Base-by-base conservation (phyloP, 2,888 invertebrate genomes). In the Eulithis prunata region DNA sequence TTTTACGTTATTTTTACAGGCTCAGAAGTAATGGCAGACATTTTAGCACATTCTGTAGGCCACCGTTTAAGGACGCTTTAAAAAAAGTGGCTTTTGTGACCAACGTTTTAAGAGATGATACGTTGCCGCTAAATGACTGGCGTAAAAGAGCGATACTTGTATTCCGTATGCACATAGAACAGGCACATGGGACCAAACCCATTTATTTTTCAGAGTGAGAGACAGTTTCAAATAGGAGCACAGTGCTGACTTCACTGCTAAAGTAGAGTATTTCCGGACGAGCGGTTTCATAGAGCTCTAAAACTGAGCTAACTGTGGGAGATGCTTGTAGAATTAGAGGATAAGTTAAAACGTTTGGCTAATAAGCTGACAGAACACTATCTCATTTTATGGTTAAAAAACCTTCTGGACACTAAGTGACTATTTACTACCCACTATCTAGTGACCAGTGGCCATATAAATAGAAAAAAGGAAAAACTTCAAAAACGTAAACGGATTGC, bases 381-480 rank as follows among this genome's bases (percentile, higher is more conserved):
- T 43, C 43, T 46, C 56, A 68, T 55, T 63, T 71, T 62, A 62
- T 63, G 68, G 64, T 66, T 54, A 69, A 64, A 64, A 69, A 47
- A 49, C 55, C 68, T 60, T 38, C 8, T 38, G 8, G 38, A 38
- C 5, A 1, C 38, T 5, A 8, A 38, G 5, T 38, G 8, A 38
- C 6, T 7, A 38, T 38, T 21, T 21, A 21, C 21, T 21, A n/a
- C n/a, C n/a, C n/a, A n/a, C n/a, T n/a, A n/a, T n/a, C n/a, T n/a
- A n/a, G n/a, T n/a, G n/a, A n/a, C n/a, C n/a, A n/a, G n/a, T n/a
- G n/a, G n/a, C n/a, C n/a, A n/a, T n/a, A n/a, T n/a, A n/a, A n/a
- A n/a, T n/a, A n/a, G n/a, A n/a, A n/a, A n/a, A n/a, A n/a, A n/a
- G n/a, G n/a, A n/a, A n/a, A n/a, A n/a, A n/a, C n/a, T 21, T 21